A percentile compares a stretch with the other conserved stretches of the same genome.
Evolutionary conservation across 2,113 vertebrate species (phyloP).

Genomic region (Nanorana parkeri): DNA sequence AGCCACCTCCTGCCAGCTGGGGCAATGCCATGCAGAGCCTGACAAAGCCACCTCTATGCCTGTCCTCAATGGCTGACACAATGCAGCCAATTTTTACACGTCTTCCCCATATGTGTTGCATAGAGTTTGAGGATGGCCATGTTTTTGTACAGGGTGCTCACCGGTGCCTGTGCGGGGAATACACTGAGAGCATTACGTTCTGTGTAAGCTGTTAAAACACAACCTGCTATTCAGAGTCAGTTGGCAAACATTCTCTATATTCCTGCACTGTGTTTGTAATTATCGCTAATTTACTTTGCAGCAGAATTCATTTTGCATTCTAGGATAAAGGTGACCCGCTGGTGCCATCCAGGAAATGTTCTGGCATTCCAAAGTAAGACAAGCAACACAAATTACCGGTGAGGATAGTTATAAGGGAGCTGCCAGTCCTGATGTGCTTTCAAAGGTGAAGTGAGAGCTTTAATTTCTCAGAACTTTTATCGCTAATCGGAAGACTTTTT

Average conservation of each 20-base stretch:
- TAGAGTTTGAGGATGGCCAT: conserved; percentile 6
- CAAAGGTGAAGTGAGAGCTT: too few relatives aligned
- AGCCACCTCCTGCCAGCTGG: conserved; percentile 20
- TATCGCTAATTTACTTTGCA: too few relatives aligned
- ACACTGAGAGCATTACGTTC: not conserved
- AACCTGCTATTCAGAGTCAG: not conserved
- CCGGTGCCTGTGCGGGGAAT: not conserved
- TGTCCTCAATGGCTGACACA: conserved; percentile 2
- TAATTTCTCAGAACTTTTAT: too few relatives aligned
- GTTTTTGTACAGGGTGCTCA: not conserved
- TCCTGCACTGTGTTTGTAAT: too few relatives aligned
- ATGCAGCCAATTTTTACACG: conserved; percentile 17
- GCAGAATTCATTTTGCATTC: too few relatives aligned
- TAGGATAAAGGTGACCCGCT: too few relatives aligned
- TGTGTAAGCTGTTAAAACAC: not conserved
- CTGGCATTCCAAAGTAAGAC: too few relatives aligned
- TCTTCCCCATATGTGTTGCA: not conserved
- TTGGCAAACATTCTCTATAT: not conserved
- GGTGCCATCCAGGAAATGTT: too few relatives aligned
- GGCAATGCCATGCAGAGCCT: conserved; percentile 22
- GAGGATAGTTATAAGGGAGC: too few relatives aligned
- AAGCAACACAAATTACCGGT: too few relatives aligned
- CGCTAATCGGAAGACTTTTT: too few relatives aligned
- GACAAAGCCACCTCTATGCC: conserved; percentile 21
- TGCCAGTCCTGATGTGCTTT: too few relatives aligned